Evolutionary conservation across 2,113 vertebrate genomes (phyloP), one percentile per base, ranked within the genome.

Genomic region (Malurus cyaneus): DNA sequence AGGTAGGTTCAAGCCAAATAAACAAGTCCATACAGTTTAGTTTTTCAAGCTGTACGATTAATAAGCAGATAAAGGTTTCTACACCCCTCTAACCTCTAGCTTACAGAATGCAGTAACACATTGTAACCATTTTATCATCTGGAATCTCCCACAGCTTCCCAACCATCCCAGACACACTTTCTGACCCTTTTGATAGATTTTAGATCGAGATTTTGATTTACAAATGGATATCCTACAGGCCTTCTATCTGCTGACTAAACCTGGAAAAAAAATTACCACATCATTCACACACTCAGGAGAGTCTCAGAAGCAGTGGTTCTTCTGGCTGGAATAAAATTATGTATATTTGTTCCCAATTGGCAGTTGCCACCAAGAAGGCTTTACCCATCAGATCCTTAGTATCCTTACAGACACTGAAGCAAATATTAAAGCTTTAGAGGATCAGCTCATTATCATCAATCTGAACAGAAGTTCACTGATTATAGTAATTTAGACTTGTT

Each of bases 401-500:
- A 74, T 59, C 21, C 39, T 79, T 74, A 61, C 18, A 67, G 44
- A 90, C 36, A 66, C 2, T 52, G 24, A 73, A 44, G 62, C 9
- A 66, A 77, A 61, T 29, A 82, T 56, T 74, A 78, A 65, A 59
- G 34, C 31, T 59, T 39, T 25, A 62, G 28, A 76, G 19, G 57
- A 88, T 39, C 62, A 88, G 36, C 15, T 82, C 66, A 80, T 69
- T 88, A 53, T 26, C 34, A 92, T 31, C 0, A 0, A 64, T 56
- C 46, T n/a, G 41, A 94, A 90, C 21, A 83, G 86, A 88, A 84
- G 71, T 20, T 77, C 39, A 36, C 39, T 74, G 50, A 83, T 92
- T 77, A 90, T 15, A 86, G 60, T 60, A 91, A 88, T 88, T 84
- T 32, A 93, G 29, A 56, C 18, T 88, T 90, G 57, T 83, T 93